These are phyloP conservation scores for Boulengeromyrus knoepffleri DNA, from an alignment of 2,113 vertebrate genomes.

Conservation along the genomic window DNA sequence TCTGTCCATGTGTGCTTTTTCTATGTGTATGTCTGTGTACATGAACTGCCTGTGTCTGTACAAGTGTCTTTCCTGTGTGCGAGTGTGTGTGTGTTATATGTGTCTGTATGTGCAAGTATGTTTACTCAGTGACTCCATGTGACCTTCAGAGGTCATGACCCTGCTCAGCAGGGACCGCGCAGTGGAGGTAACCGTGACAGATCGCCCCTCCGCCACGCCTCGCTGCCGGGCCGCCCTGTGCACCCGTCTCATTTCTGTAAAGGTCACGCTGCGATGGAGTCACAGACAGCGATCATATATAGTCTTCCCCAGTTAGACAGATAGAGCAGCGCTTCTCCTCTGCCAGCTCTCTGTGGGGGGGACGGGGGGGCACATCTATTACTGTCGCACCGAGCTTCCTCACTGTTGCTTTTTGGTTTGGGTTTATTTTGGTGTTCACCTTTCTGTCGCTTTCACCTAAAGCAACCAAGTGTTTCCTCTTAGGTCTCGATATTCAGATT, in stretches of 20 bases:
- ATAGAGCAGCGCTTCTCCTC: not conserved
- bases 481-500: not conserved
- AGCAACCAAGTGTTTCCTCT: not conserved
- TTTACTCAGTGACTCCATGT: not conserved
- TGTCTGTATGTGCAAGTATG: not conserved
- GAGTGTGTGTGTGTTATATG: not conserved
- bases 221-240: not conserved
- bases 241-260: not conserved
- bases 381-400: not conserved
- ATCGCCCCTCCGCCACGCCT: not conserved
- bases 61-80: not conserved
- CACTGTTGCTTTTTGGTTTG: not conserved
- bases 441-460: not conserved
- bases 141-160: not conserved
- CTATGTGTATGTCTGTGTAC: not conserved
- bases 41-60: not conserved
- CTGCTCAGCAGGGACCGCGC: not conserved
- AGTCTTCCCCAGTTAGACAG: not conserved
- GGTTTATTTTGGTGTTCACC: not conserved
- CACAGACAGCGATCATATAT: conserved; percentile 7
- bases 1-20: too few relatives aligned
- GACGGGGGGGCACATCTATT: not conserved
- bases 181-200: not conserved
- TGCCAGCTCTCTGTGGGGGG: not conserved
- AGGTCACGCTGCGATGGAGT: not conserved